Percentiles rank a stretch among this genome's conserved stretches.
These are phyloP conservation scores for Catamblyrhynchus diadema DNA, from an alignment of 2,797 vertebrate genomes.

Conservation along the genomic window DNA sequence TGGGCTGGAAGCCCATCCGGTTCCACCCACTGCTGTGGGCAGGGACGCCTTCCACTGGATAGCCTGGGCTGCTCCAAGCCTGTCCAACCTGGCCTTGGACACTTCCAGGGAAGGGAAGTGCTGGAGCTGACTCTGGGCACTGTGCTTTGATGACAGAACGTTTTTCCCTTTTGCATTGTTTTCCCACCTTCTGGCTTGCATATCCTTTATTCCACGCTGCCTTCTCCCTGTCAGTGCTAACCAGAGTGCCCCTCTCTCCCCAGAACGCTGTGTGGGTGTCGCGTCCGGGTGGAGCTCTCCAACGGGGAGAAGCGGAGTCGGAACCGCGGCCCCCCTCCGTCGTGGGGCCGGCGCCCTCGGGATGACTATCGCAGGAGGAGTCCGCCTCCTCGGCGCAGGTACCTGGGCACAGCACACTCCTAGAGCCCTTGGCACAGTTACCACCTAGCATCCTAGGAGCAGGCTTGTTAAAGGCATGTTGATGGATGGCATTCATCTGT, in stretches of 20 bases:
- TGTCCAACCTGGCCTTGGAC: fast-evolving
- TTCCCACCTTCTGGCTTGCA: fast-evolving
- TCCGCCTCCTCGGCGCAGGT: conserved; percentile 91
- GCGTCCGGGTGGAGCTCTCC: conserved; percentile 93
- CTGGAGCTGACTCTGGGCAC: fast-evolving
- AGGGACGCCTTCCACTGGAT: not conserved
- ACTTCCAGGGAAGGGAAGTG: fast-evolving
- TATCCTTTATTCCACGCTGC: fast-evolving
- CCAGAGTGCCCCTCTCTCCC: fast-evolving
- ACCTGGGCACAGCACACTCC: conserved; percentile 55
- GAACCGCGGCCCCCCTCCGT: conserved; percentile 92
- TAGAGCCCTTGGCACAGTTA: conserved; percentile 58
- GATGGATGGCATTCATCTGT: conserved; percentile 66
- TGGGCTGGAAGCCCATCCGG: not conserved
- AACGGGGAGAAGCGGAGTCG: conserved; percentile 95
- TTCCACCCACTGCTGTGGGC: not conserved
- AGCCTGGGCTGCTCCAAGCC: not conserved
- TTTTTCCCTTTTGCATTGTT: fast-evolving
- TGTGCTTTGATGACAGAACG: fast-evolving
- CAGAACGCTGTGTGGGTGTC: conserved; percentile 92
- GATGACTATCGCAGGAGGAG: conserved; percentile 92
- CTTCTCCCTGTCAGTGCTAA: not conserved
- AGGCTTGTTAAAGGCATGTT: conserved; percentile 74
- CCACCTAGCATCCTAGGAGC: conserved; percentile 71
- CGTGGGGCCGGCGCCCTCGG: conserved; percentile 90